phyloP scores from a whole-genome alignment of 2,113 vertebrate species.

The Scytalopus superciliaris region DNA sequence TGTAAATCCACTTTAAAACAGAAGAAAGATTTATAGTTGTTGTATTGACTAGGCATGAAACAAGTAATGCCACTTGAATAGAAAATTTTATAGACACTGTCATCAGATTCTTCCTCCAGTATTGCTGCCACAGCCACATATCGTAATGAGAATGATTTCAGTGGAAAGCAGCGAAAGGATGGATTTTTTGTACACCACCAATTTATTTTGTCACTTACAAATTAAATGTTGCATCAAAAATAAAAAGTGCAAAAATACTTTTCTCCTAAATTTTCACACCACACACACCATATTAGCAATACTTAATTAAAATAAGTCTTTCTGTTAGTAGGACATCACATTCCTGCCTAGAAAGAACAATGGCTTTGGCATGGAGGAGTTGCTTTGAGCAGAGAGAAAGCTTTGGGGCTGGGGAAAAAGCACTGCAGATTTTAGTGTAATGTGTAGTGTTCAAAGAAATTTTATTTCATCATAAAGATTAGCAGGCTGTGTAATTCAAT shows the following conservation, averaged over 20 bases:
- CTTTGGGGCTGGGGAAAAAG: not conserved
- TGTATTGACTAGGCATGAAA: not conserved
- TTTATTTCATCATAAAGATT: slow-evolving; percentile 80
- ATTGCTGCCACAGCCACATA: not conserved
- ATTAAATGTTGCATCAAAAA: not conserved
- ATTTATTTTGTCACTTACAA: not conserved
- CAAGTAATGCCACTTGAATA: not conserved
- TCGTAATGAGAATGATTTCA: not conserved
- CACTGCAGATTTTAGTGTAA: slow-evolving; percentile 67
- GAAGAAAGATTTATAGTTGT: not conserved
- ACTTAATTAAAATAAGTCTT: slow-evolving; percentile 40
- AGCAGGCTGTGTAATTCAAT: slow-evolving; percentile 85
- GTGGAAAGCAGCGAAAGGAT: not conserved
- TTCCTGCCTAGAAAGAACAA: slow-evolving; percentile 39
- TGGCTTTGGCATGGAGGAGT: slow-evolving; percentile 17
- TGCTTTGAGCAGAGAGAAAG: not conserved
- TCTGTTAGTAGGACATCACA: not conserved
- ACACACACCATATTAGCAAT: not conserved
- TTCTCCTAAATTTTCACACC: not conserved
- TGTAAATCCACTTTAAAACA: not conserved
- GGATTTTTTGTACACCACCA: not conserved
- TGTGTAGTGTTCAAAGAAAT: slow-evolving; percentile 71
- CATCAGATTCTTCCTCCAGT: not conserved
- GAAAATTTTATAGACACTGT: not conserved
- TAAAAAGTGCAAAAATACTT: not conserved